phyloP scores from a whole-genome alignment of 2,888 invertebrate species.

The Chouioia cunea region DNA sequence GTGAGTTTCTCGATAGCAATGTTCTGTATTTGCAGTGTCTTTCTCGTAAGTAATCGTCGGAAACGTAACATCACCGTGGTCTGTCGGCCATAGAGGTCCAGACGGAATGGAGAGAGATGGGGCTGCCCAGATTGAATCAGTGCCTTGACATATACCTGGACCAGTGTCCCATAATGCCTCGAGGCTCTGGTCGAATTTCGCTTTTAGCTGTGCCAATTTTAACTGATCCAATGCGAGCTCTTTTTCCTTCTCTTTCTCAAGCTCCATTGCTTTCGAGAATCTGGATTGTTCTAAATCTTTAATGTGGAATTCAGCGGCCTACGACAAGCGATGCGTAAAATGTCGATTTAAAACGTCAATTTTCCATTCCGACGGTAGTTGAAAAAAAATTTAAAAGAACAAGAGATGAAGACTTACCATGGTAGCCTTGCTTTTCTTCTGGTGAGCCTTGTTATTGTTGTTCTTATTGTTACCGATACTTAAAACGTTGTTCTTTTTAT shows the following conservation, averaged over 20 bases:
- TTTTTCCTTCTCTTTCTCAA: constrained; percentile 59
- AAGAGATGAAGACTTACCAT: constrained; percentile 63
- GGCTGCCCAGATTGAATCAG: constrained; percentile 66
- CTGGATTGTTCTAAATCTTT: constrained; percentile 63
- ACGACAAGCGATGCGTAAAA: constrained; percentile 19
- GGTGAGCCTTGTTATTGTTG: constrained; percentile 59
- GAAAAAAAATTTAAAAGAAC: background rate
- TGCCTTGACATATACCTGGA: constrained; percentile 66
- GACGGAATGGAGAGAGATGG: constrained; percentile 66
- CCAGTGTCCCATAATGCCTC: constrained; percentile 76
- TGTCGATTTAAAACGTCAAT: background rate
- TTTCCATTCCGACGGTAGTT: background rate
- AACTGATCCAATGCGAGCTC: constrained; percentile 67
- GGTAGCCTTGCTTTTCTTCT: constrained; percentile 63
- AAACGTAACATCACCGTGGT: constrained; percentile 58
- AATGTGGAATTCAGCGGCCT: constrained; percentile 58
- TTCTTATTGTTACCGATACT: constrained; percentile 57
- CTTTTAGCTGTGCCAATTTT: constrained; percentile 74
- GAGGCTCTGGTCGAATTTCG: constrained; percentile 78
- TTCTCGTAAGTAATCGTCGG: constrained; percentile 58
- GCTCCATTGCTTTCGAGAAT: constrained; percentile 65
- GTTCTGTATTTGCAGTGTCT: constrained; percentile 53
- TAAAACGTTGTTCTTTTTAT: constrained; percentile 57
- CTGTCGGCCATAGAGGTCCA: constrained; percentile 64
- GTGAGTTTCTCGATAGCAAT: constrained; percentile 55